Base-by-base conservation (phyloP, 1,140 invertebrate species). In the Nautilus pompilius region DNA sequence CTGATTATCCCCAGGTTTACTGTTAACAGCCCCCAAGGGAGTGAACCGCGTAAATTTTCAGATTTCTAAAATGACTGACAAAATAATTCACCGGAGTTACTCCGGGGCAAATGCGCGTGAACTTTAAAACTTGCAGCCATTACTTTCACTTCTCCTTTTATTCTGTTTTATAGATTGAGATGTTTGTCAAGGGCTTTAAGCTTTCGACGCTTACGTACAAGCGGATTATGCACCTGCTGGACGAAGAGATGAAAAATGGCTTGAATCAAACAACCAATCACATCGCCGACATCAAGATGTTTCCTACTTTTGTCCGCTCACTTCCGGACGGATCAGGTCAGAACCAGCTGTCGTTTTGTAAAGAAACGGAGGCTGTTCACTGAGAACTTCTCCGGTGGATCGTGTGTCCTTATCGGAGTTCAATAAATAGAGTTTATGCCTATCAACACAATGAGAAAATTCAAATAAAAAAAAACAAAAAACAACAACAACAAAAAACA, bases 251-350 rank as follows among this genome's bases (percentile, higher is more conserved):
- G 69, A 85, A 91, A 41, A 88, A 88, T 68, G 96, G 96, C n/a
- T 84, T 99, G n/a, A 84, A 85, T 1, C 90, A 88, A 72, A 86
- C 89, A n/a, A 91, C 90, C 4, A 91, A 97, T 75, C 80, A 86
- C 0, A 84, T 88, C 22, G 87, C 96, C 0, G 89, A 89, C 63
- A 90, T 96, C 8, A 98, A 97, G 84, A 93, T 92, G 84, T 98
- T 93, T 80, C 91, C 93, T 15, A 98, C 97, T 0, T 99, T 95
- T 79, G 96, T 99, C 28, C 91, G 96, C 79, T 90, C 97, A 77
- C 87, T 99, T 64, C 96, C 97, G 0, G 93, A 95, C 83, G 96
- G 97, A 67, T 91, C 90, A 86, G 93, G 92, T 94, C 85, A 83
- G 65, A n/a, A n/a, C n/a, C n/a, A n/a, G n/a, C n/a, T n/a, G n/a